These are phyloP conservation scores for Notarius lentiginosus DNA, from an alignment of 2,113 vertebrate species.

Conservation along the genomic window DNA sequence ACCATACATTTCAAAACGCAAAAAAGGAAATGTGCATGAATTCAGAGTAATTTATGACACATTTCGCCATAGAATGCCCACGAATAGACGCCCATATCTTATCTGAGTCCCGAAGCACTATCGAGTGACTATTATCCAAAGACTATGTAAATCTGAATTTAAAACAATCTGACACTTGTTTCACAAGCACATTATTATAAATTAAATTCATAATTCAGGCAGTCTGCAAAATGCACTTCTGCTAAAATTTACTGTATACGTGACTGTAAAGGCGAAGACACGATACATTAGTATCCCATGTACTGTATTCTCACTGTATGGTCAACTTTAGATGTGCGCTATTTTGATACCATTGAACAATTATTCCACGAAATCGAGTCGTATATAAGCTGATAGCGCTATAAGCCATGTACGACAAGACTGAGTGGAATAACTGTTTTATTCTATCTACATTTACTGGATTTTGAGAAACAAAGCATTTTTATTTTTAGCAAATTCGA, in stretches of 20 bases:
- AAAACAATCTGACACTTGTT: neutral
- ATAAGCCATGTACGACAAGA: no score
- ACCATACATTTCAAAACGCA: neutral
- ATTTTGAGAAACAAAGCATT: no score
- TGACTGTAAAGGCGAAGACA: neutral
- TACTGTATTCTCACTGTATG: neutral
- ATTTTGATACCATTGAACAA: neutral
- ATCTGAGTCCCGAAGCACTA: neutral
- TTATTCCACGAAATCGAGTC: no score
- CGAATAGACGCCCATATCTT: no score
- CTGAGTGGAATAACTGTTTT: no score
- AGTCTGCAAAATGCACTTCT: neutral
- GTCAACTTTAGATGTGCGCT: neutral
- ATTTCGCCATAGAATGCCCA: neutral
- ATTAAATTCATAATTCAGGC: neutral
- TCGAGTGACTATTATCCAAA: neutral
- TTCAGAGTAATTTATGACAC: neutral
- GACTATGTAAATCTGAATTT: neutral
- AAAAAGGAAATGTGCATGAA: neutral
- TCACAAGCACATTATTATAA: neutral
- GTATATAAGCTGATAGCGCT: no score
- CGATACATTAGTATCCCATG: neutral
- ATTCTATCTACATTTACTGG: no score
- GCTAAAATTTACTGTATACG: neutral
- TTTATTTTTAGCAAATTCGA: no score